These are phyloP conservation scores for Pherbina coryleti DNA, from an alignment of 2,888 invertebrate genomes.

Conservation along the genomic window DNA sequence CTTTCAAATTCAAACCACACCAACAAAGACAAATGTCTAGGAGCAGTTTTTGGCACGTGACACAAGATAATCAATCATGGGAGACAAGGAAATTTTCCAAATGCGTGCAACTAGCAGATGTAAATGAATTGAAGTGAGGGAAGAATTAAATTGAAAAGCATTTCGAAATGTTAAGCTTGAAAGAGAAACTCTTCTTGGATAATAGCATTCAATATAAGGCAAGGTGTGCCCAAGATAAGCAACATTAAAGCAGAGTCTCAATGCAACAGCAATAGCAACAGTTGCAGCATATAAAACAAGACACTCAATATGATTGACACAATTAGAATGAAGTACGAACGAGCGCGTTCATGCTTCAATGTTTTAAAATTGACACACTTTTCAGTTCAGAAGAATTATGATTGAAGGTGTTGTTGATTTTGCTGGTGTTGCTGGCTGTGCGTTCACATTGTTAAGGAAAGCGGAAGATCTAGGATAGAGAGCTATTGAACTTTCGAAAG, in stretches of 20 bases:
- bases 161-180: too few relatives aligned
- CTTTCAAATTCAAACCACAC: neutral
- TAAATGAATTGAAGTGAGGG: neutral
- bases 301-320: slow-evolving; percentile 25
- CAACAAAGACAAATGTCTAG: neutral
- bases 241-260: neutral
- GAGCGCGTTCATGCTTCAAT: neutral
- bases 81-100: neutral
- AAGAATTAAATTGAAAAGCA: neutral
- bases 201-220: too few relatives aligned
- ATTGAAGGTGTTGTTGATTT: too few relatives aligned
- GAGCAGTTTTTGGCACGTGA: slow-evolving; percentile 29
- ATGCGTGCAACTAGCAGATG: neutral
- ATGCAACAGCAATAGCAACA: neutral
- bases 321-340: slow-evolving; percentile 16
- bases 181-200: too few relatives aligned
- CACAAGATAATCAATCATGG: slow-evolving; percentile 27
- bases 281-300: neutral
- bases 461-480: neutral
- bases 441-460: neutral
- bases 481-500: slow-evolving; percentile 8
- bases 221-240: neutral
- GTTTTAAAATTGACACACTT: slow-evolving; percentile 1
- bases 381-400: too few relatives aligned
- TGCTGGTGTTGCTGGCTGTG: too few relatives aligned